These are phyloP conservation scores for Drosophila meridionalis DNA, from an alignment of 2,888 invertebrate genomes.

Conservation along the genomic window DNA sequence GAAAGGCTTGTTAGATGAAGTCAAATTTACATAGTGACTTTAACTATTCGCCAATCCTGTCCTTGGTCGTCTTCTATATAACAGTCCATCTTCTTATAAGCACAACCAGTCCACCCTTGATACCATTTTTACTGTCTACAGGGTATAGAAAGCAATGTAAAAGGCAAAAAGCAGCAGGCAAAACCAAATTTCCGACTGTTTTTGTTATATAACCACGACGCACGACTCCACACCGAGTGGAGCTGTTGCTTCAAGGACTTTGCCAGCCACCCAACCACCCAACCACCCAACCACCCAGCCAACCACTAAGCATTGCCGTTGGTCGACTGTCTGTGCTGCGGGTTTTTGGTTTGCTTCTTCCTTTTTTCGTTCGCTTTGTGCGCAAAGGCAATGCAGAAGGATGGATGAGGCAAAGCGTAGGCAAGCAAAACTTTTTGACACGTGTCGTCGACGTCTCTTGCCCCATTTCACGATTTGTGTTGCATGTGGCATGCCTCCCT, in stretches of 20 bases:
- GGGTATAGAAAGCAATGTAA: slow-evolving; percentile 11
- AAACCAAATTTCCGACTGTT: slow-evolving; percentile 46
- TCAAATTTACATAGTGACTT: too few species aligned
- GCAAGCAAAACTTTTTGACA: slow-evolving; percentile 67
- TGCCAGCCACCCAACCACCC: slow-evolving; percentile 7
- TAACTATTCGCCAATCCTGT: neutral
- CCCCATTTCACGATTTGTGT: slow-evolving; percentile 16
- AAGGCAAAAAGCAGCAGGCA: slow-evolving; percentile 20
- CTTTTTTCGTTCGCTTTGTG: slow-evolving; percentile 8
- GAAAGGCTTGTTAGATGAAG: neutral
- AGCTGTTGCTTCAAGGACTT: slow-evolving; percentile 78
- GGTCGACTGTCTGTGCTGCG: slow-evolving; percentile 11
- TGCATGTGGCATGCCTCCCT: slow-evolving; percentile 15
- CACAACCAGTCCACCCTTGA: neutral
- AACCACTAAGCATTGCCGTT: slow-evolving; percentile 1
- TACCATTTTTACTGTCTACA: neutral
- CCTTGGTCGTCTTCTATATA: neutral
- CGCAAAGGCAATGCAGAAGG: slow-evolving; percentile 40
- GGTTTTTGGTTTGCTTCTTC: slow-evolving; percentile 7
- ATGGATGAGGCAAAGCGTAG: slow-evolving; percentile 16
- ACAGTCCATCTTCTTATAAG: neutral
- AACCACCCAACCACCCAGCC: slow-evolving; percentile 8
- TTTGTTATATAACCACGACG: slow-evolving; percentile 39
- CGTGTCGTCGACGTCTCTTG: slow-evolving; percentile 56
- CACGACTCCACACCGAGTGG: slow-evolving; percentile 14